Conservation (phyloP, 2,888 invertebrate species). For the Eudemis profundana region DNA sequence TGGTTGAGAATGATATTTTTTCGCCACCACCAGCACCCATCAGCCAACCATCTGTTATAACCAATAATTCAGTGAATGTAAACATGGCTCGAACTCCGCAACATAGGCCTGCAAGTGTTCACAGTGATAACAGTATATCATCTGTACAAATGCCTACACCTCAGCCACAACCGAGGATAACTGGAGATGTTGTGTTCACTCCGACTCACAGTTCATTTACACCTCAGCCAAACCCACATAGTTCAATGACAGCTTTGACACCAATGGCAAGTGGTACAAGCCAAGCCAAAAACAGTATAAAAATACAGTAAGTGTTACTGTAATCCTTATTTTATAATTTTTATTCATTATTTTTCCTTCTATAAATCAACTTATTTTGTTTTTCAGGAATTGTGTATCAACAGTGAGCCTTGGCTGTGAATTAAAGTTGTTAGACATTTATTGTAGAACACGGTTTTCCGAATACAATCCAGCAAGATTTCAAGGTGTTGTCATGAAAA, state of each 20-base stretch:
- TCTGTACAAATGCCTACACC: conserved; percentile 44
- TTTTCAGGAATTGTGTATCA: conserved; percentile 91
- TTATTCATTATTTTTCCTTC: not conserved
- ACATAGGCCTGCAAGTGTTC: conserved; percentile 41
- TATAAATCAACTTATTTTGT: not conserved
- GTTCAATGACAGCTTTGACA: conserved; percentile 80
- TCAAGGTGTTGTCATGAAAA: conserved; percentile 93
- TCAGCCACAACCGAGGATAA: conserved; percentile 56
- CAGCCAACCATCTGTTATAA: conserved; percentile 36
- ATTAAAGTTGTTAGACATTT: conserved; percentile 89
- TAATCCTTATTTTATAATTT: not conserved
- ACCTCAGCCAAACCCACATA: conserved; percentile 83
- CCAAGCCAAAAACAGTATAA: conserved; percentile 86
- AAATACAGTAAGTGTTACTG: conserved; percentile 82
- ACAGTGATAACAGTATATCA: conserved; percentile 39
- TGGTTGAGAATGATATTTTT: conserved; percentile 35
- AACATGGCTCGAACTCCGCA: conserved; percentile 42
- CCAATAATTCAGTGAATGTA: conserved; percentile 17
- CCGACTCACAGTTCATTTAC: conserved; percentile 74
- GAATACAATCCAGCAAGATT: conserved; percentile 94
- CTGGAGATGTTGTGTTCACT: conserved; percentile 74
- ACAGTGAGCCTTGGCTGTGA: conserved; percentile 91
- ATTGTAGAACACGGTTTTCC: conserved; percentile 91
- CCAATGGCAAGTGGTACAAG: conserved; percentile 82
- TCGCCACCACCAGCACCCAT: conserved; percentile 29